Conservation (phyloP, 2,113 vertebrate genomes). For the Serinus canaria region DNA sequence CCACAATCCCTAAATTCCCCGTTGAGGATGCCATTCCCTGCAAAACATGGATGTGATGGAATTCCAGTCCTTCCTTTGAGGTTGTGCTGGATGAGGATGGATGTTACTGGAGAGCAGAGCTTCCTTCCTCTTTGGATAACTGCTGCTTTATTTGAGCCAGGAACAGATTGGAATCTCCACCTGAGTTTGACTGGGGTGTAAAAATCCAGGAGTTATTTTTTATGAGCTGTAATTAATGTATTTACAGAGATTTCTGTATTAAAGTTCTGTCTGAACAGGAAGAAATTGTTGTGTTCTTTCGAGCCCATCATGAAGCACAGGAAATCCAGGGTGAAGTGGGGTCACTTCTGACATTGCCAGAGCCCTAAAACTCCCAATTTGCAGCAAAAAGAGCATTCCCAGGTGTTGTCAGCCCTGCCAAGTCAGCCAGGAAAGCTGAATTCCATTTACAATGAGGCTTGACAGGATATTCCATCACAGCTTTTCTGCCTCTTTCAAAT, state of each 20-base stretch:
- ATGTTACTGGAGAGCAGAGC: background rate
- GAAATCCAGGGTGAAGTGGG: background rate
- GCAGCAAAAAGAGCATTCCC: background rate
- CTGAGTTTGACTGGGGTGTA: background rate
- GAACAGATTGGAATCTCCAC: background rate
- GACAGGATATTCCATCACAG: background rate
- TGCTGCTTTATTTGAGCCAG: background rate
- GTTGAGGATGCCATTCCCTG: background rate
- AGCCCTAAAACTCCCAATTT: background rate
- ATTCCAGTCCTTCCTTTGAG: background rate
- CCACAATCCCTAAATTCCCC: background rate
- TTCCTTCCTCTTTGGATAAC: background rate
- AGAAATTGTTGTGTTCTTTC: background rate
- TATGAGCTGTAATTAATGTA: background rate
- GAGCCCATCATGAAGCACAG: background rate
- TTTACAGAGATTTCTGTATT: conserved; percentile 19
- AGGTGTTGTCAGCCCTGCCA: background rate
- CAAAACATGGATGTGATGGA: background rate
- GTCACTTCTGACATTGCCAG: background rate
- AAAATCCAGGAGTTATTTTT: conserved; percentile 8
- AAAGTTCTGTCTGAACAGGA: background rate
- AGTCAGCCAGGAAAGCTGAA: background rate
- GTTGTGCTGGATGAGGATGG: background rate
- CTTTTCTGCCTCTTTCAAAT: background rate
- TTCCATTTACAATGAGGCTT: background rate